Evolutionary conservation across 2,113 vertebrate genomes (phyloP).

Genomic region (Chascanopsetta lugubris): DNA sequence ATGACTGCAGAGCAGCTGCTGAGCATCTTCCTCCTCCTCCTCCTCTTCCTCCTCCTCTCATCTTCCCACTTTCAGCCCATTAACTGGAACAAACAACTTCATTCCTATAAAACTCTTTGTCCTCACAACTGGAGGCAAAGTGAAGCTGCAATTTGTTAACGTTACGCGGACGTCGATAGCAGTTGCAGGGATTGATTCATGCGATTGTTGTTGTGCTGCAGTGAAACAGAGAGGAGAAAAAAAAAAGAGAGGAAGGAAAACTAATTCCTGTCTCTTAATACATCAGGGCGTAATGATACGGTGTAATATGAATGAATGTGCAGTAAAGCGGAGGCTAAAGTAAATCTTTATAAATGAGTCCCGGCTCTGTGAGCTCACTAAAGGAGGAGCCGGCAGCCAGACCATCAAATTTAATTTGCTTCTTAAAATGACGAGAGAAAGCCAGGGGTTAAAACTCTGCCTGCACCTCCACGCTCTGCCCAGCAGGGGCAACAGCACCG

Average conservation of each 20-base stretch:
- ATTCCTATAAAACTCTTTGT: background rate
- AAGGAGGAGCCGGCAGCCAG: conserved; percentile 6
- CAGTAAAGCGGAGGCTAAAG: background rate
- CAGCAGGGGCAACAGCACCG: background rate
- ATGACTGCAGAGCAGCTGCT: background rate
- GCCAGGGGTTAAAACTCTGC: conserved; percentile 13
- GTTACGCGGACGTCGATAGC: background rate
- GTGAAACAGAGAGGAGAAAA: background rate
- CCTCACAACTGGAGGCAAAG: background rate
- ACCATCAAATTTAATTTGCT: conserved; percentile 20
- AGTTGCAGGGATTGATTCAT: background rate
- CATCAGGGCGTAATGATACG: background rate
- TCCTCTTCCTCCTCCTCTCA: no score
- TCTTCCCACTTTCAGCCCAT: background rate
- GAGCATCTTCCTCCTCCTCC: background rate
- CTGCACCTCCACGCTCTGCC: conserved; percentile 1
- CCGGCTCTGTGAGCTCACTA: background rate
- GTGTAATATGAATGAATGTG: conserved; percentile 7
- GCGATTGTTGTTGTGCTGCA: background rate
- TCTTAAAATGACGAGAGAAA: conserved; percentile 30
- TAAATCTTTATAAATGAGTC: conserved; percentile 19
- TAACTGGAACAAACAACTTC: background rate
- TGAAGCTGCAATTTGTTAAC: background rate
- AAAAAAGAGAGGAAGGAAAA: no score
- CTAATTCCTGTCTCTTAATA: background rate